Percentiles rank a stretch among this genome's conserved stretches.
Conservation (phyloP, 2,797 vertebrate genomes). For the Neomorphus geoffroyi region DNA sequence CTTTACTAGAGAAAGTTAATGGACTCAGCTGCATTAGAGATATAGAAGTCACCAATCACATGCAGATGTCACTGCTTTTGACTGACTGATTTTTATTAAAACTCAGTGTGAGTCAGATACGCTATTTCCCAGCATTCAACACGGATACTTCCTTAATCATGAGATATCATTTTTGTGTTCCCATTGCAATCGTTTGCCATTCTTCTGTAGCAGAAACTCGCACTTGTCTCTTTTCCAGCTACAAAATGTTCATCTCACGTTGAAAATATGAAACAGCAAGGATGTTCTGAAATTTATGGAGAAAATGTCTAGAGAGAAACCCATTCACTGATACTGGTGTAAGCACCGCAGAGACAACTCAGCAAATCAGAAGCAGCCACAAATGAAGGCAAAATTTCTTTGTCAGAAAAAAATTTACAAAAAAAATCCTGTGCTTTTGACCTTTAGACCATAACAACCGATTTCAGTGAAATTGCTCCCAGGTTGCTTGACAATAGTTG, state of each 20-base stretch:
- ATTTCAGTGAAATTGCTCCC: conserved; percentile 38
- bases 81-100: conserved; percentile 30
- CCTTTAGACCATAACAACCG: neutral
- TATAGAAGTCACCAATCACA: neutral
- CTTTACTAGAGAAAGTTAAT: neutral
- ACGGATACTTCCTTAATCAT: neutral
- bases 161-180: neutral
- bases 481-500: conserved; percentile 21
- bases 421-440: conserved; percentile 35
- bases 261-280: neutral
- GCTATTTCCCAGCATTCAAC: neutral
- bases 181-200: neutral
- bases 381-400: conserved; percentile 11
- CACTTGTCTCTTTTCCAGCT: neutral
- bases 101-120: neutral
- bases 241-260: conserved; percentile 15
- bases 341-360: neutral
- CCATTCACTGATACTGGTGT: neutral
- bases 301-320: neutral
- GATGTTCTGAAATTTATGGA: neutral
- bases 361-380: neutral
- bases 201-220: neutral
- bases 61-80: neutral
- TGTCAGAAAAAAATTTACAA: conserved; percentile 18
- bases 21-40: neutral